Conservation (phyloP, 1,140 invertebrate genomes). For the Doryteuthis pealeii region DNA sequence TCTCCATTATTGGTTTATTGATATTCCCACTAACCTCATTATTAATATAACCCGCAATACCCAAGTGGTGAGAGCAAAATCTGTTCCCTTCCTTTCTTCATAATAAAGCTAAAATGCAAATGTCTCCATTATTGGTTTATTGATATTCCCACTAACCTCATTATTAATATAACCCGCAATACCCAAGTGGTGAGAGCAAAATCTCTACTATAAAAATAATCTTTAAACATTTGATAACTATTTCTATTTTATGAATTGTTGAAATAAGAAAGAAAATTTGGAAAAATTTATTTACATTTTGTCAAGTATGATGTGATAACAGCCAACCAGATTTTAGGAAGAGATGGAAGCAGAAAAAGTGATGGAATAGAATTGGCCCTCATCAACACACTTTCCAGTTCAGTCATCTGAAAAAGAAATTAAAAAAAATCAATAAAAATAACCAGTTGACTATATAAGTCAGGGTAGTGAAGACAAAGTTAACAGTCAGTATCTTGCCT, state of each 20-base stretch:
- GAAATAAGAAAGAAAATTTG: neutral
- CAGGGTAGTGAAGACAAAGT: neutral
- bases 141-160: too few species aligned
- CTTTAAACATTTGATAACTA: too few species aligned
- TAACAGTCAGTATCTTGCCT: neutral
- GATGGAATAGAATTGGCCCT: neutral
- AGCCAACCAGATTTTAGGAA: neutral
- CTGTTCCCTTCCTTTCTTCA: too few species aligned
- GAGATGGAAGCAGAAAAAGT: neutral
- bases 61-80: too few species aligned
- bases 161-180: too few species aligned
- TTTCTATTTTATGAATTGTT: neutral
- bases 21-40: too few species aligned
- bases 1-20: too few species aligned
- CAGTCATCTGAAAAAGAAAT: neutral
- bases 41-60: too few species aligned
- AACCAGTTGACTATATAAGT: neutral
- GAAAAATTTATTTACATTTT: slow-evolving; percentile 9
- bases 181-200: too few species aligned
- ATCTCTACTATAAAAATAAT: too few species aligned
- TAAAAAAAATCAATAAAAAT: neutral
- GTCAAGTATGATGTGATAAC: neutral
- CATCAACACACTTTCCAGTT: neutral
- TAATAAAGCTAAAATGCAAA: too few species aligned
- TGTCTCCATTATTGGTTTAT: too few species aligned